These are phyloP conservation scores for Ericerus pela DNA, from an alignment of 1,140 invertebrate species.

Conservation along the genomic window DNA sequence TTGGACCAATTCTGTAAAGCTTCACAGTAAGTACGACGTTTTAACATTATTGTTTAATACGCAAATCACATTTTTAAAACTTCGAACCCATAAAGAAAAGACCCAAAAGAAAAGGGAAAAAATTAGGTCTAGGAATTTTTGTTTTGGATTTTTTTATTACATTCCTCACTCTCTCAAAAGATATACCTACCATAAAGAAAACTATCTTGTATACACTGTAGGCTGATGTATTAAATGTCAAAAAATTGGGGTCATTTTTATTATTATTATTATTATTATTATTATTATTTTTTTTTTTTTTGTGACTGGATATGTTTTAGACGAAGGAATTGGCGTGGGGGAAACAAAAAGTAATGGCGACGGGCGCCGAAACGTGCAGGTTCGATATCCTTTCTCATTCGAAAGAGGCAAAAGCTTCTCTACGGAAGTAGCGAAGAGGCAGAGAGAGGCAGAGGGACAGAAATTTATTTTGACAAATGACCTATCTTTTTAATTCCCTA, in stretches of 20 bases:
- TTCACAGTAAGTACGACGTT: no score
- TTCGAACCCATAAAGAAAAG: no score
- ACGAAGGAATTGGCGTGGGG: no score
- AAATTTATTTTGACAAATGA: slow-evolving; percentile 11
- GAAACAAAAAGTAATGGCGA: slow-evolving; percentile 5
- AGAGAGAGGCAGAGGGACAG: background rate
- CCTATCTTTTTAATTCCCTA: slow-evolving; percentile 9
- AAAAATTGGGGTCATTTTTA: background rate
- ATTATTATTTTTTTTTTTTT: no score
- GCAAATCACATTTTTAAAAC: no score
- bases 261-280: no score
- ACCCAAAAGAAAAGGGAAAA: no score
- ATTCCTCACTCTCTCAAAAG: slow-evolving; percentile 2
- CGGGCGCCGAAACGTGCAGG: background rate
- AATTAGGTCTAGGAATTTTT: no score
- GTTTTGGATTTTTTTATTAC: slow-evolving; percentile 12
- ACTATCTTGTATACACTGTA: no score
- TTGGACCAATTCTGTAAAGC: no score
- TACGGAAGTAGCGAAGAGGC: background rate
- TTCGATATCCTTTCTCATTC: background rate
- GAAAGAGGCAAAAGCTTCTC: no score
- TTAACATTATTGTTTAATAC: no score
- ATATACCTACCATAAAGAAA: slow-evolving; percentile 4
- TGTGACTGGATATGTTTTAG: background rate
- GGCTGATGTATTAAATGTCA: slow-evolving; percentile 8